Conservation (phyloP, 2,113 vertebrate genomes). For the Callopanchax toddi region DNA sequence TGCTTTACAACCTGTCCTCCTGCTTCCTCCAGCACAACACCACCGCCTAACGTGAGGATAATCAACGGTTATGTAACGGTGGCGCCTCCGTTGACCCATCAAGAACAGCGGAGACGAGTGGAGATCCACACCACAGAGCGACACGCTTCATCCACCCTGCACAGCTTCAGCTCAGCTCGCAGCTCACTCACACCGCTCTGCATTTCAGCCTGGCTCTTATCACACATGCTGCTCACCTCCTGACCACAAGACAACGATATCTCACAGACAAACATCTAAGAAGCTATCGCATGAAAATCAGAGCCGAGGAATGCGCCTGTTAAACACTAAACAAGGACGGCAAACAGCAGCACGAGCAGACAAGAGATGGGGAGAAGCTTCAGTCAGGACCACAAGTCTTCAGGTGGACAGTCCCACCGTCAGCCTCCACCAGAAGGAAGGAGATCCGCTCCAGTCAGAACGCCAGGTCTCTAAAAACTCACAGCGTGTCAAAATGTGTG, state of each 20-base stretch:
- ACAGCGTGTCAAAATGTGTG: slow-evolving; percentile 22
- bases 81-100: slow-evolving; percentile 78
- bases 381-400: slow-evolving; percentile 13
- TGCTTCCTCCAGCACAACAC: slow-evolving; percentile 81
- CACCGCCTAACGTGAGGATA: slow-evolving; percentile 83
- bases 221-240: slow-evolving; percentile 81
- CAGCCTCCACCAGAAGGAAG: not conserved
- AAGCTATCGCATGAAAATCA: slow-evolving; percentile 35
- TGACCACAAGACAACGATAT: slow-evolving; percentile 79
- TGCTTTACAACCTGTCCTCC: not conserved
- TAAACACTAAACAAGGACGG: slow-evolving; percentile 15
- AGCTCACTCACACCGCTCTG: slow-evolving; percentile 42
- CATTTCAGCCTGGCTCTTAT: slow-evolving; percentile 71
- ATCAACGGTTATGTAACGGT: slow-evolving; percentile 87
- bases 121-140: slow-evolving; percentile 9
- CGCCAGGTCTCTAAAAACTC: slow-evolving; percentile 6
- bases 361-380: slow-evolving; percentile 4
- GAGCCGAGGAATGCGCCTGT: slow-evolving; percentile 36
- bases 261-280: slow-evolving; percentile 35
- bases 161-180: slow-evolving; percentile 65
- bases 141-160: slow-evolving; percentile 43
- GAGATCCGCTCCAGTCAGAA: not conserved
- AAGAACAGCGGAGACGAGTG: slow-evolving; percentile 62
- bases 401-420: slow-evolving; percentile 11
- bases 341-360: slow-evolving; percentile 10